Base-by-base conservation (phyloP, 1,140 invertebrate species). In the Hycleus cichorii region DNA sequence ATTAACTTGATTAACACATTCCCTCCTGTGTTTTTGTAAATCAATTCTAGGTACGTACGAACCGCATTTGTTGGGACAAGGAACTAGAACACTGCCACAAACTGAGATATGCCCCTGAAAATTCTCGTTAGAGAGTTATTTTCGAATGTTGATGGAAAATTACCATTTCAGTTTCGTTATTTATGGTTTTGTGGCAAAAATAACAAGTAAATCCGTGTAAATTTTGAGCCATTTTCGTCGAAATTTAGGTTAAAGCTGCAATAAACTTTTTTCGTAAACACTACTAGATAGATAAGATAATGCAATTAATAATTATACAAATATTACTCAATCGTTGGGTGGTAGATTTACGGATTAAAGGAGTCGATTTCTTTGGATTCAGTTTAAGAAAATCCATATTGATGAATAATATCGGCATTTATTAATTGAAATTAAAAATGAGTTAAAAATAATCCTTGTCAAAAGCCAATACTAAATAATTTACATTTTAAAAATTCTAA, bases 61-160 rank as follows among this genome's bases (percentile, higher is more conserved):
- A 0, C 82, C 82, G 56, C 85, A 88, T 42, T 80, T 77, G 57
- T 81, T 74, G 0, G 81, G 77, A 55, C 86, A 88, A 67, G 84
- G 80, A 64, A 86, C 82, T 44, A 87, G 60, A 2, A 87, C 83
- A 47, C 82, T 81, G 6, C 82, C 81, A 58, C 86, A 88, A 52
- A 82, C 77, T 42, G 80, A 80, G 39, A 86, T 63, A 49, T 88
- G 86, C 48, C 79, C 80, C 78, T 83, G 64, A 5, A 76, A 71
- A 59, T 63, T 71, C 24, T 27, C 32, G 25, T 49, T 8, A 38
- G 18, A 18, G 2, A 18, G 3, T 8, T 11, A 42, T 49, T 32
- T 9, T n/a, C 26, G 26, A 4, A 18, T 18, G 0, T 10, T 10
- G 10, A n/a, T 1, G 12, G 26, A 18, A 12, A 11, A 38, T 47